Conservation (phyloP, 2,888 invertebrate genomes). For the Augiades crinisus region DNA sequence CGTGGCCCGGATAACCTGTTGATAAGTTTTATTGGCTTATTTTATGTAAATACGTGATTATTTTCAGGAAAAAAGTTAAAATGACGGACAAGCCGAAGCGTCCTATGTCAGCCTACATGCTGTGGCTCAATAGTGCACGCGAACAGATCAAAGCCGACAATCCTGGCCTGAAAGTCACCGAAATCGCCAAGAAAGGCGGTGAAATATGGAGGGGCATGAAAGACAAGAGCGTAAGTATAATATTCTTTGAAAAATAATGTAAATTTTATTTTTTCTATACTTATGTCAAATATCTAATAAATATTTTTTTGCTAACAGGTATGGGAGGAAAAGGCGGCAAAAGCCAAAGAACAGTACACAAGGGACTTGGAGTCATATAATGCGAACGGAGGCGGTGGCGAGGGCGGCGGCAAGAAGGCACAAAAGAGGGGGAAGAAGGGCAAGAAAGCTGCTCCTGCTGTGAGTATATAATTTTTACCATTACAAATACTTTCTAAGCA, state of each 20-base stretch:
- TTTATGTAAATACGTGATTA: slow-evolving; percentile 39
- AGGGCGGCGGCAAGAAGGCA: slow-evolving; percentile 76
- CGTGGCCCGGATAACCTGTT: slow-evolving; percentile 58
- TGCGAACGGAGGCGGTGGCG: slow-evolving; percentile 86
- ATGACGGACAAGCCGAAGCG: slow-evolving; percentile 96
- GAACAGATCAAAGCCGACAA: slow-evolving; percentile 94
- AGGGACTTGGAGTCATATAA: slow-evolving; percentile 95
- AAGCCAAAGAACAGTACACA: slow-evolving; percentile 94
- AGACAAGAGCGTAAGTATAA: slow-evolving; percentile 89
- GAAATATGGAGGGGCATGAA: slow-evolving; percentile 96
- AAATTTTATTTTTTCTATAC: slow-evolving; percentile 14
- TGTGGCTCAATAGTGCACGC: slow-evolving; percentile 95
- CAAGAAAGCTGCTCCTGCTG: slow-evolving; percentile 70
- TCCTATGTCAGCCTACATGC: slow-evolving; percentile 95
- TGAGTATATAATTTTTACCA: no score
- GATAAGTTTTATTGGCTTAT: slow-evolving; percentile 40
- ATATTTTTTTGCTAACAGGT: slow-evolving; percentile 76
- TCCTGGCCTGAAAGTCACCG: slow-evolving; percentile 95
- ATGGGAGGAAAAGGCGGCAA: slow-evolving; percentile 95
- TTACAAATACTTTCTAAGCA: no score
- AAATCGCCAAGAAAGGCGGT: slow-evolving; percentile 96
- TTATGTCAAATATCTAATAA: slow-evolving; percentile 10
- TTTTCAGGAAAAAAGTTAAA: slow-evolving; percentile 82
- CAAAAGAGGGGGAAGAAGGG: slow-evolving; percentile 81
- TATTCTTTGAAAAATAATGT: slow-evolving; percentile 26